Percentiles rank a stretch among this genome's conserved stretches.
phyloP scores from a whole-genome alignment of 2,113 vertebrate genomes.

The Calypte anna region DNA sequence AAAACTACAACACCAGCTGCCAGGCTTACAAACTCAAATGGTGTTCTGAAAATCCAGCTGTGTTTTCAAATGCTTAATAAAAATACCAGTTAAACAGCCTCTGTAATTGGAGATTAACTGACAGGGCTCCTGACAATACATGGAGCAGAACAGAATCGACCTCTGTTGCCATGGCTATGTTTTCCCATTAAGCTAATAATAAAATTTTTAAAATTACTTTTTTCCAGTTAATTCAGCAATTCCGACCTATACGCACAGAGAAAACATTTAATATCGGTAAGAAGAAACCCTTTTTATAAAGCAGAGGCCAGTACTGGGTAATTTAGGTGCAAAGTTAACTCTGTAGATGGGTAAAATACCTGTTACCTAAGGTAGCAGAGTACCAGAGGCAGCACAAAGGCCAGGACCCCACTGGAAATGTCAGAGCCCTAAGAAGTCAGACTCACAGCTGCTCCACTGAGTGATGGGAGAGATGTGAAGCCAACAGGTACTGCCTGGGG shows the following conservation, averaged over 20 bases:
- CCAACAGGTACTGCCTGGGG: background rate
- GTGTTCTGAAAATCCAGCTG: conserved; percentile 16
- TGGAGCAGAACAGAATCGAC: background rate
- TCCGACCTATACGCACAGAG: background rate
- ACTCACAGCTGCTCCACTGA: background rate
- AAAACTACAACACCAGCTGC: background rate
- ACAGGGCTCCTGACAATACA: background rate
- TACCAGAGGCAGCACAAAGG: background rate
- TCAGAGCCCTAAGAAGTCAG: background rate
- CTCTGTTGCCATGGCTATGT: conserved; percentile 31
- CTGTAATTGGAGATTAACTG: background rate
- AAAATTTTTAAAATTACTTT: background rate
- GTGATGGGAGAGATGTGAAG: background rate
- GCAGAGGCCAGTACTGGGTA: background rate
- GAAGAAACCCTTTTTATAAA: background rate
- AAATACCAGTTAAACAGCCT: background rate
- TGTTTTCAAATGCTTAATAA: conserved; percentile 11
- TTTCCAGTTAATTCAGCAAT: background rate
- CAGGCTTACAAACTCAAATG: background rate
- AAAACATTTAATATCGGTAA: background rate
- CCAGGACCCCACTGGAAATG: background rate
- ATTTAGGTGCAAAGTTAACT: background rate
- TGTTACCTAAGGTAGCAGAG: background rate
- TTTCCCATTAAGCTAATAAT: background rate
- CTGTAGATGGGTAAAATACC: background rate